Evolutionary conservation across 2,888 invertebrate genomes (phyloP), one percentile per base, ranked within the genome.

Genomic region (Orgyia antiqua): DNA sequence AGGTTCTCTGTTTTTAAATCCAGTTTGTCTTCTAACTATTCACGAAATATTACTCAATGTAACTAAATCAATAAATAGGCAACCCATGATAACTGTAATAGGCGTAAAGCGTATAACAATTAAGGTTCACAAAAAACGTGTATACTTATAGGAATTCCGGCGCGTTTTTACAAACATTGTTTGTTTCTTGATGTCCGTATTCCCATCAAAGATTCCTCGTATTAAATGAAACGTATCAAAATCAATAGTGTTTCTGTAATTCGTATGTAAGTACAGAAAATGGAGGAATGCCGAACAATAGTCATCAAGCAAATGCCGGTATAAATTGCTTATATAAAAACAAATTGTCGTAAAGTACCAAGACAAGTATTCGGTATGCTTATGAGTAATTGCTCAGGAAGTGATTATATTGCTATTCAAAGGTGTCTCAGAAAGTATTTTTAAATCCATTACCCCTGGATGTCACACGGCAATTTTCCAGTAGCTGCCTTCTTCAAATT

Each of bases 381-480:
- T 38, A 36, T 37, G 44, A 50, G 58, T 70, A 68, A 70, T 69
- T 60, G 64, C 43, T 46, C 71, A 72, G 82, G 82, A 84, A 84
- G 73, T 66, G 70, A 83, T 86, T 84, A 83, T 73, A 68, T 68
- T 62, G 65, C 72, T 67, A 68, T 75, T 68, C 67, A 66, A 64
- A 74, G 73, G 73, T 76, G 75, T 71, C 69, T 68, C 58, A 52
- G 48, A 51, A 51, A 63, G 75, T 66, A 73, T 71, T 84, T 86
- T 73, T 75, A 80, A 84, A 86, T 83, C 84, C 84, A 84, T 86
- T 84, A 84, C 66, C 58, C 45, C 15, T 52, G 45, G 52, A 65
- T 82, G 84, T 84, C 84, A 68, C 83, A 82, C 76, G 78, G 67
- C 76, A 82, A 83, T 86, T 82, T 86, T 83, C 79, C 82, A 76